Evolutionary conservation across 2,113 vertebrate genomes (phyloP).

Genomic region (Cebus imitator): DNA sequence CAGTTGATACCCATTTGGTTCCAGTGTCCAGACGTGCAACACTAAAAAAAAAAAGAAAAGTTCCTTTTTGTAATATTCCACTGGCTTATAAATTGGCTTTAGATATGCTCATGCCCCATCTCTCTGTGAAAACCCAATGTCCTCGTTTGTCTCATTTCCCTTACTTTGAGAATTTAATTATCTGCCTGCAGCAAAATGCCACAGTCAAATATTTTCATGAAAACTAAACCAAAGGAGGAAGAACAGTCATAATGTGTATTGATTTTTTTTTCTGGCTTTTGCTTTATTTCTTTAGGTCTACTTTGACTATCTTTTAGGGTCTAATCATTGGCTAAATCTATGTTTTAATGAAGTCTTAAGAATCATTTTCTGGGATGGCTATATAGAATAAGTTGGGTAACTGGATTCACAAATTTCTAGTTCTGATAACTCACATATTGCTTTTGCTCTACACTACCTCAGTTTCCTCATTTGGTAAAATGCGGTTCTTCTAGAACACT

Average conservation of each 20-base stretch:
- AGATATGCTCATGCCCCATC: neutral
- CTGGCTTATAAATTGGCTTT: neutral
- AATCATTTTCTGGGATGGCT: neutral
- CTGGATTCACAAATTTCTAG: neutral
- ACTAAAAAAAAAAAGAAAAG: neutral
- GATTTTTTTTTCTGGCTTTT: neutral
- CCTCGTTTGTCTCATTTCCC: constrained; percentile 21
- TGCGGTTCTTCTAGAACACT: neutral
- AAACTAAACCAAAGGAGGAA: constrained; percentile 46
- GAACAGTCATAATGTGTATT: neutral
- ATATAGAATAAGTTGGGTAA: neutral
- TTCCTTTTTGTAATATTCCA: neutral
- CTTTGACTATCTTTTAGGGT: constrained; percentile 27
- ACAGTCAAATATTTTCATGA: constrained; percentile 45
- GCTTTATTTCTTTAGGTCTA: neutral
- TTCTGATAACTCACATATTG: neutral
- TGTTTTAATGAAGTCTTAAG: constrained; percentile 5
- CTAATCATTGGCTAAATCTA: constrained; percentile 7
- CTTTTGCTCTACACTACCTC: neutral
- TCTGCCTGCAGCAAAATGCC: constrained; percentile 50
- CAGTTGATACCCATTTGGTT: neutral
- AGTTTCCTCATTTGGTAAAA: neutral
- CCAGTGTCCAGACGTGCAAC: neutral
- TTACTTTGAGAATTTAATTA: constrained; percentile 54
- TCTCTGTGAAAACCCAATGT: constrained; percentile 25